Base-by-base conservation (phyloP, 2,113 vertebrate species). In the Connochaetes taurinus region DNA sequence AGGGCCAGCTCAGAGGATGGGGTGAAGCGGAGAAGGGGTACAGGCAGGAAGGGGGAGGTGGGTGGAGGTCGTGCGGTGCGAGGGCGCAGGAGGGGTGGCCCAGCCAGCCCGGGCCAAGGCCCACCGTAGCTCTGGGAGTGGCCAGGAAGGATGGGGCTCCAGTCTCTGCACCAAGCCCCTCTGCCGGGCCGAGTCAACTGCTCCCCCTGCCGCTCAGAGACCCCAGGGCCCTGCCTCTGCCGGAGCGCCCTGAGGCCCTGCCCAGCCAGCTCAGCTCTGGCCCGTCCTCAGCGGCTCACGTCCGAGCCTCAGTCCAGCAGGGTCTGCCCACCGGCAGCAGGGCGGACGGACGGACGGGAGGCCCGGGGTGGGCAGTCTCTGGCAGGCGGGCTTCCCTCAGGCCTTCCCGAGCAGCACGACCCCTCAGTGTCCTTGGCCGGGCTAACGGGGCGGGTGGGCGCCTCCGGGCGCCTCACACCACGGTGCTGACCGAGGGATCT, bases 401-500 rank as follows among this genome's bases (percentile, higher is more conserved):
- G 97, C 95, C 94, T 97, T 98, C 98, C 97, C 97, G 96, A 97
- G 95, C 96, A 96, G 95, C 97, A 97, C 95, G 97, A 96, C 97
- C 94, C 97, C 94, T 95, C 98, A 98, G 96, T 97, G 96, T 97
- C 97, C 97, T 97, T 90, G 97, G 97, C 97, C 64, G 97, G 98
- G 98, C 98, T 98, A 9, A 96, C 88, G 97, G 96, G 97, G 92
- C 97, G 36, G 27, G 94, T 92, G 97, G 97, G 97, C 94, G 96
- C 97, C 98, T 52, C 74, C 98, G 98, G 98, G 98, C 97, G 98
- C 95, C 97, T 99, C 98, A 99, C 98, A 99, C 99, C 99, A 99
- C 99, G 81, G 99, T 99, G 99, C 99, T 99, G 99, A 99, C 99
- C 97, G 99, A 99, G 98, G 99, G 99, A 99, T 99, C 99, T 71